phyloP scores from a whole-genome alignment of 2,888 invertebrate species.

The Athripsodes cinereus region DNA sequence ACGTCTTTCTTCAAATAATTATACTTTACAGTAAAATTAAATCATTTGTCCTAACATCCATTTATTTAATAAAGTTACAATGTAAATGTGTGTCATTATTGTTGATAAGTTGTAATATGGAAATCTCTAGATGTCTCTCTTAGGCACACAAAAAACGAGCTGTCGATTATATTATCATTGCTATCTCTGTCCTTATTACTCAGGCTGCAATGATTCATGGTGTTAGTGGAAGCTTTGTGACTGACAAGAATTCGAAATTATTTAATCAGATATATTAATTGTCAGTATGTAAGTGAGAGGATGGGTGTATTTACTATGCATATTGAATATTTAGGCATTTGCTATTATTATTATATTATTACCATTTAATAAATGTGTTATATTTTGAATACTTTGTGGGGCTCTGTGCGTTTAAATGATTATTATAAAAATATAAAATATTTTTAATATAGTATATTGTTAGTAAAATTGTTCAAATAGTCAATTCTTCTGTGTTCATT shows the following conservation, averaged over 20 bases:
- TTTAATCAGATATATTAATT: neutral
- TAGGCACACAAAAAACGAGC: neutral
- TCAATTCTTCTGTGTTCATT: no score
- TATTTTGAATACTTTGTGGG: neutral
- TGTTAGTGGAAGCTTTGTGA: neutral
- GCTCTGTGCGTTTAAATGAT: neutral
- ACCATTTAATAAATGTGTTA: neutral
- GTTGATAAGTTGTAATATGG: no score
- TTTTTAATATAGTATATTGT: neutral
- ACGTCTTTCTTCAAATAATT: no score
- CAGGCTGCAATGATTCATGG: neutral
- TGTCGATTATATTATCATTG: no score
- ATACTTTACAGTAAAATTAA: no score
- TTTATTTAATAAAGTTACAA: no score
- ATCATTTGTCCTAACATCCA: no score
- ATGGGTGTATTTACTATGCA: no score
- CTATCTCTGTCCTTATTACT: neutral
- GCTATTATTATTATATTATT: neutral
- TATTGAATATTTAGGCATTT: neutral
- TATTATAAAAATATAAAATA: neutral
- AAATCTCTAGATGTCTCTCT: no score
- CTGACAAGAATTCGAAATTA: neutral
- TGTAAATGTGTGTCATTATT: no score
- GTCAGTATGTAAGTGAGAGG: neutral
- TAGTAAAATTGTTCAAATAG: no score